These are phyloP conservation scores for Apis dorsata DNA, from an alignment of 1,140 invertebrate species.

Conservation along the genomic window DNA sequence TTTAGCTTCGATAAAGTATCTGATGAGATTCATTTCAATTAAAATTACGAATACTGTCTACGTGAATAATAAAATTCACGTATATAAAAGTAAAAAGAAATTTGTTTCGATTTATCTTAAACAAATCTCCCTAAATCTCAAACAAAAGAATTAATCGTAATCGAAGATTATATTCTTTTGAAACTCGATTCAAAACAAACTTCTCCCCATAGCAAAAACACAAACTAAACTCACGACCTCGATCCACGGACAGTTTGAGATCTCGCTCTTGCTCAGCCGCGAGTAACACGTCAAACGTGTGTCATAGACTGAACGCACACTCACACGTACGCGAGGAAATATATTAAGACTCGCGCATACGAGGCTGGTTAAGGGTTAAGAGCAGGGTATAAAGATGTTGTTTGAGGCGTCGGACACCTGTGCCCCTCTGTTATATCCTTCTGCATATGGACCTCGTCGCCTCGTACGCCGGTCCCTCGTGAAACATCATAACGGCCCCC, in stretches of 20 bases:
- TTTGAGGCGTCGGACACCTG: conserved; percentile 74
- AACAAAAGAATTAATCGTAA: no score
- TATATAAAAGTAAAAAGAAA: no score
- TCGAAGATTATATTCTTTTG: no score
- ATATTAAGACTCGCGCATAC: conserved; percentile 66
- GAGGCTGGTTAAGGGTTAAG: conserved; percentile 59
- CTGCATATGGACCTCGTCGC: conserved; percentile 62
- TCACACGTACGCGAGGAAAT: conserved; percentile 58
- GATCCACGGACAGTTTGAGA: neutral
- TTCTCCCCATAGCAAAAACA: no score
- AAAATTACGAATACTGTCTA: no score
- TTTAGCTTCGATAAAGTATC: no score
- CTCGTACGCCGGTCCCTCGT: conserved; percentile 16
- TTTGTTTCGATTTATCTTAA: no score
- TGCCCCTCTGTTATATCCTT: conserved; percentile 57
- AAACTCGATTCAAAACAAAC: no score
- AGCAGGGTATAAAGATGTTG: conserved; percentile 72
- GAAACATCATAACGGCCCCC: conserved; percentile 51
- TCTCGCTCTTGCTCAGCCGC: neutral
- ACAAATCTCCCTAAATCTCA: no score
- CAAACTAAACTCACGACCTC: no score
- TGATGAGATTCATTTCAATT: no score
- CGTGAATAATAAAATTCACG: no score
- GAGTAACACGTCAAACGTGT: conserved; percentile 46
- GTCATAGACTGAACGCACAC: neutral